A percentile compares a stretch with the other conserved stretches of the same genome.
These are phyloP conservation scores for Anguilla japonica DNA, from an alignment of 2,113 vertebrate species.

Conservation along the genomic window DNA sequence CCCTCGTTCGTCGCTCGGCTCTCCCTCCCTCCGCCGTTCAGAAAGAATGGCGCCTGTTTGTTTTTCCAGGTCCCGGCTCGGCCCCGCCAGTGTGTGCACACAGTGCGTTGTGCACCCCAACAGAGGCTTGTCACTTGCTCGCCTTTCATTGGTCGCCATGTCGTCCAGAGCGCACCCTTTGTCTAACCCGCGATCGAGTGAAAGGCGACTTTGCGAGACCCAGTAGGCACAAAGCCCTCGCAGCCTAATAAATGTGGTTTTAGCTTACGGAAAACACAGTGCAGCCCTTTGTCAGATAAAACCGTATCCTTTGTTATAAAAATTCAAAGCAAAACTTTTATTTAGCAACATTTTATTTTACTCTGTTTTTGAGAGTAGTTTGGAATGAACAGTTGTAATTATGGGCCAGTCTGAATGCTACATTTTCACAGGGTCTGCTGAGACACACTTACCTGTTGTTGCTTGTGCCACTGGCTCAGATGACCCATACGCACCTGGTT, in stretches of 20 bases:
- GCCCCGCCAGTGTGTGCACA: background rate
- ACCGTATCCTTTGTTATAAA: background rate
- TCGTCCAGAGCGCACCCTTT: background rate
- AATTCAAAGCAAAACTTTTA: background rate
- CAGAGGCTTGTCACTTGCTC: background rate
- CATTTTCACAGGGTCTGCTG: background rate
- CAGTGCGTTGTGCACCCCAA: background rate
- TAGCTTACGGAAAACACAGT: background rate
- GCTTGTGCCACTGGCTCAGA: no score
- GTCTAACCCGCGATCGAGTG: background rate
- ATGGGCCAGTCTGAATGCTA: background rate
- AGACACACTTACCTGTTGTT: no score
- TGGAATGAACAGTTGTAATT: background rate
- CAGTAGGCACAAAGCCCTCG: background rate
- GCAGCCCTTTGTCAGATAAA: background rate
- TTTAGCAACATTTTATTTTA: background rate
- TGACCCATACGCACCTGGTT: background rate
- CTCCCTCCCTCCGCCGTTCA: background rate
- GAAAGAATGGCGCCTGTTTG: constrained; percentile 22
- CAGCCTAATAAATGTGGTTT: no score
- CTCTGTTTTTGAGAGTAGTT: background rate
- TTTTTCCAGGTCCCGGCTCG: constrained; percentile 26
- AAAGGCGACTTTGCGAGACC: background rate
- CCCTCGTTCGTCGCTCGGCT: background rate
- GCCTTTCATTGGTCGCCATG: background rate